Evolutionary conservation across 37 sponge, comb jelly and placozoan species (phyloP).

Genomic region (Amphimedon queenslandica): DNA sequence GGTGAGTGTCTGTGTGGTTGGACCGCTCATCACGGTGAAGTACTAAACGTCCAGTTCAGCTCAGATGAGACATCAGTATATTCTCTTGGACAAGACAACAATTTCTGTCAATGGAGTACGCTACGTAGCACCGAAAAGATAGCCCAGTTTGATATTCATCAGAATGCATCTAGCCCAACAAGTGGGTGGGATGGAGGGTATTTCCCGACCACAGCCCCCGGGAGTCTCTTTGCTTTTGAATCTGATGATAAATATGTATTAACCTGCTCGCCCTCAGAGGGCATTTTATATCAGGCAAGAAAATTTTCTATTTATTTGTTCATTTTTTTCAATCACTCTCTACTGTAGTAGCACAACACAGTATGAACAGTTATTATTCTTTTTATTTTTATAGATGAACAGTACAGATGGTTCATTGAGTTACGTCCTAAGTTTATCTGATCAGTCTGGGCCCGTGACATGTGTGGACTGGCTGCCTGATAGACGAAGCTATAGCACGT

Average conservation of each 20-base stretch:
- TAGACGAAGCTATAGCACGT: constrained; percentile 52
- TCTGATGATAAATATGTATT: constrained; percentile 69
- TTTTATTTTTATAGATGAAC: neutral
- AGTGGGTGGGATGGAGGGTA: constrained; percentile 13
- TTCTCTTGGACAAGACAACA: constrained; percentile 69
- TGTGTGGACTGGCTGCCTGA: constrained; percentile 85
- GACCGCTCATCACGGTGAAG: constrained; percentile 80
- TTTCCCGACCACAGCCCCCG: constrained; percentile 35
- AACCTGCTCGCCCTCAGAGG: constrained; percentile 57
- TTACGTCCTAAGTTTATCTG: constrained; percentile 37
- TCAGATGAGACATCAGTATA: constrained; percentile 89
- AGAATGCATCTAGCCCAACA: constrained; percentile 37
- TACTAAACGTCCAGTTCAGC: constrained; percentile 83
- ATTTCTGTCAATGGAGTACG: constrained; percentile 78
- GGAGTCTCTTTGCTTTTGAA: constrained; percentile 77
- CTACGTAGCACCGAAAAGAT: constrained; percentile 50
- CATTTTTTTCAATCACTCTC: neutral
- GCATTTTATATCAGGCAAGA: constrained; percentile 59
- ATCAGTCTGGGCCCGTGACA: constrained; percentile 65
- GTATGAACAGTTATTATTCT: neutral
- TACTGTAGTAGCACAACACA: too few relatives aligned
- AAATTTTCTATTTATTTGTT: neutral
- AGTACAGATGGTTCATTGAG: constrained; percentile 19
- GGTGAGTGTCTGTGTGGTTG: constrained; percentile 79
- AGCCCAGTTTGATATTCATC: constrained; percentile 23